Conservation (phyloP, 2,888 invertebrate species). For the Osedax frankpressi region DNA sequence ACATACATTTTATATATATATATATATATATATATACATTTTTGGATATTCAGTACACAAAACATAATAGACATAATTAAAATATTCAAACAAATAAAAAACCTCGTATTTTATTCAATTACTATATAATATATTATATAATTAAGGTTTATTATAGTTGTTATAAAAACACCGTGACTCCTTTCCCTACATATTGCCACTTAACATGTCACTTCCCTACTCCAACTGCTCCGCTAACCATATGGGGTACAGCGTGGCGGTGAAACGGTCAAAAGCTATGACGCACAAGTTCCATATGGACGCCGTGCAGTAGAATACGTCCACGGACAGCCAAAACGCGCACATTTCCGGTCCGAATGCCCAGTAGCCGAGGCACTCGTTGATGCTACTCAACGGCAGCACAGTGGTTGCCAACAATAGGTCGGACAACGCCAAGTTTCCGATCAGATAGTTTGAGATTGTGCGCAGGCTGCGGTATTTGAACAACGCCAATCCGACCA, state of each 20-base stretch:
- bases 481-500: slow-evolving; percentile 41
- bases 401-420: slow-evolving; percentile 43
- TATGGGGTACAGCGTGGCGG: slow-evolving; percentile 45
- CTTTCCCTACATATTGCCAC: too few species aligned
- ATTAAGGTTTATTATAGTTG: too few species aligned
- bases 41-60: too few species aligned
- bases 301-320: slow-evolving; percentile 46
- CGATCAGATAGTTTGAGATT: slow-evolving; percentile 46
- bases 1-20: too few species aligned
- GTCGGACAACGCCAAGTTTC: slow-evolving; percentile 45
- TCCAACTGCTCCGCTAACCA: too few species aligned
- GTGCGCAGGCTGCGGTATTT: slow-evolving; percentile 35
- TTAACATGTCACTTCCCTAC: too few species aligned
- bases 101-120: too few species aligned
- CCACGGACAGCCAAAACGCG: slow-evolving; percentile 48
- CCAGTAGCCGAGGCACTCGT: slow-evolving; percentile 44
- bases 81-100: too few species aligned
- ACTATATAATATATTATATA: too few species aligned
- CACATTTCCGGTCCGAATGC: slow-evolving; percentile 43
- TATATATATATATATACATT: too few species aligned
- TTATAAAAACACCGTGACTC: too few species aligned
- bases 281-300: slow-evolving; percentile 46
- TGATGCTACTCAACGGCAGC: slow-evolving; percentile 40
- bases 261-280: slow-evolving; percentile 45
- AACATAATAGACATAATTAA: too few species aligned